phyloP scores from a whole-genome alignment of 2,888 invertebrate genomes.

The Athalia cordata region DNA sequence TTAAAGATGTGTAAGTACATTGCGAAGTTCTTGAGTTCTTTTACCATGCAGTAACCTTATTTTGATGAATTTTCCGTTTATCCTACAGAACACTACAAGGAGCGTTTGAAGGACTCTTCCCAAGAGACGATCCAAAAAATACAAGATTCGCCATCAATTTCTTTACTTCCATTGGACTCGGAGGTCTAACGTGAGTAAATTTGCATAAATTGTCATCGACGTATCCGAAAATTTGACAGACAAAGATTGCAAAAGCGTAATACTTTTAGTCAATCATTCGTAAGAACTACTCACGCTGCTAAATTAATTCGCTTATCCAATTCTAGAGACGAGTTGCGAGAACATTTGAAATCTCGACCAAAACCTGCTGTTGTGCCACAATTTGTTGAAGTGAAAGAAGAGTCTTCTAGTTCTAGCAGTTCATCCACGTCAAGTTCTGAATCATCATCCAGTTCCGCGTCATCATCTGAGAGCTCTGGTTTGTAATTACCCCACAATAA shows the following conservation, averaged over 20 bases:
- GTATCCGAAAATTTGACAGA: no score
- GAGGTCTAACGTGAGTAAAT: constrained; percentile 87
- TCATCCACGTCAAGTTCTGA: constrained; percentile 67
- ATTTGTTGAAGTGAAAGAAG: constrained; percentile 51
- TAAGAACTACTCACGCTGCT: no score
- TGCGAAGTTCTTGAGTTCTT: constrained; percentile 7
- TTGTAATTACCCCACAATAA: constrained; percentile 10
- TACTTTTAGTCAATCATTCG: no score
- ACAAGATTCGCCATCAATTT: constrained; percentile 98
- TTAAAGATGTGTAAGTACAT: constrained; percentile 89
- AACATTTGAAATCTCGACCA: constrained; percentile 88
- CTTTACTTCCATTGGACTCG: constrained; percentile 97
- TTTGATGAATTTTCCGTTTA: constrained; percentile 44
- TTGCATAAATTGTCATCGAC: not conserved
- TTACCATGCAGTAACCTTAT: not conserved
- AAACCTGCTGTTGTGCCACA: constrained; percentile 70
- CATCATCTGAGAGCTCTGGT: constrained; percentile 59
- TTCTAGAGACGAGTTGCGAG: constrained; percentile 86
- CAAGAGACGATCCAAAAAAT: constrained; percentile 96
- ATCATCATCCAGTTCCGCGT: constrained; percentile 65
- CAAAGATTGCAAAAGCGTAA: no score
- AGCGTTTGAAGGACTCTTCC: constrained; percentile 94
- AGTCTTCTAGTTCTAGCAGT: constrained; percentile 53
- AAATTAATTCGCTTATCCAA: constrained; percentile 3
- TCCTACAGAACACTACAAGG: constrained; percentile 85